Percentiles rank a stretch among this genome's conserved stretches.
These are phyloP conservation scores for Eriocheir sinensis DNA, from an alignment of 1,140 invertebrate species.

Conservation along the genomic window DNA sequence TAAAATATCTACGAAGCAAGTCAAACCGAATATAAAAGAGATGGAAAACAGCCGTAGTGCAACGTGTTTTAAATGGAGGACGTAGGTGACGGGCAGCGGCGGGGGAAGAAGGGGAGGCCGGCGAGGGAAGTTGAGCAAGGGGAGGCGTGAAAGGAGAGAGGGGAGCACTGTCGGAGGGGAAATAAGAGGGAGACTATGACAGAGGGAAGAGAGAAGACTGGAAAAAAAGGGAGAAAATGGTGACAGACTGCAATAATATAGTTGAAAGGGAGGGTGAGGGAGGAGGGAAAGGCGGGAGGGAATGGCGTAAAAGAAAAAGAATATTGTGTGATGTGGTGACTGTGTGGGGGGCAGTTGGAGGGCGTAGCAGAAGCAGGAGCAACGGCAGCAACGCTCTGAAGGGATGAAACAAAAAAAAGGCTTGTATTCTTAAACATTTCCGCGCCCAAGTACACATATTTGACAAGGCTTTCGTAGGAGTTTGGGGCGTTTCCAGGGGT, in stretches of 20 bases:
- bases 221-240: not conserved
- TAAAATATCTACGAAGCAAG: too few relatives aligned
- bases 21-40: not conserved
- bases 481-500: too few relatives aligned
- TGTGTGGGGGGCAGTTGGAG: not conserved
- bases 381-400: not conserved
- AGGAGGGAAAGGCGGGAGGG: not conserved
- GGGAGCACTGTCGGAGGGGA: not conserved
- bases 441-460: too few relatives aligned
- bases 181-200: not conserved
- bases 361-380: not conserved
- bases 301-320: not conserved
- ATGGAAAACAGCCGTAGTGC: not conserved
- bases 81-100: not conserved
- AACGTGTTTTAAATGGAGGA: not conserved
- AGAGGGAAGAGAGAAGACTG: not conserved
- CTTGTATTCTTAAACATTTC: too few relatives aligned
- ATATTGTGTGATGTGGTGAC: not conserved
- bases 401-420: not conserved
- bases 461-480: too few relatives aligned
- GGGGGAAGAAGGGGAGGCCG: not conserved
- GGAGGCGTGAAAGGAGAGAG: not conserved
- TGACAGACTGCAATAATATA: not conserved
- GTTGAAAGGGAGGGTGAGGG: conserved; percentile 5
- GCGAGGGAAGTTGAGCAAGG: not conserved